Percentiles rank a stretch among this genome's conserved stretches.
Evolutionary conservation across 92 coral and sea anemone species (phyloP).

Genomic region (Parazoanthus atlanticus): DNA sequence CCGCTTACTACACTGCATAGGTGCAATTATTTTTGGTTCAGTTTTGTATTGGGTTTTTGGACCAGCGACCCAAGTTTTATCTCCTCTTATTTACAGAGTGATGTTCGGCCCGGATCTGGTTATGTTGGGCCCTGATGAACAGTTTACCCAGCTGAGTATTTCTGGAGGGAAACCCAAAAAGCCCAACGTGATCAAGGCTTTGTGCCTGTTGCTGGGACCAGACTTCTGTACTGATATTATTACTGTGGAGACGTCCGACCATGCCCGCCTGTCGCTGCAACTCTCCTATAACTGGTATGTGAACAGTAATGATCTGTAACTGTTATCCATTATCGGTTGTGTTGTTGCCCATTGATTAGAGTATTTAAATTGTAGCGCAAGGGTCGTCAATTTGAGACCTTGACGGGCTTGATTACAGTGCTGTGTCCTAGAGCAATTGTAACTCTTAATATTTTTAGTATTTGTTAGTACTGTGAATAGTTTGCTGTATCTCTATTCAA

Average conservation of each 20-base stretch:
- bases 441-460: too few relatives aligned
- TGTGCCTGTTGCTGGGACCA: constrained; percentile 94
- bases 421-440: too few relatives aligned
- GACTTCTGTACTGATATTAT: constrained; percentile 99
- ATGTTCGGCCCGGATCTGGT: constrained; percentile 99
- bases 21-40: too few relatives aligned
- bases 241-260: constrained; percentile 98
- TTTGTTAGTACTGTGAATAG: too few relatives aligned
- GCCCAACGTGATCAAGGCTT: constrained; percentile 97
- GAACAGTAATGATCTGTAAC: not conserved
- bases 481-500: too few relatives aligned
- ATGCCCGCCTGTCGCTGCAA: constrained; percentile 93
- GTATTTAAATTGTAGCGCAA: not conserved
- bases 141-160: constrained; percentile 95
- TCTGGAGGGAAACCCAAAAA: constrained; percentile 99
- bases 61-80: not conserved
- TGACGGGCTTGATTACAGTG: too few relatives aligned
- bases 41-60: not conserved
- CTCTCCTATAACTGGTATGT: constrained; percentile 96
- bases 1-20: too few relatives aligned
- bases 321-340: not conserved
- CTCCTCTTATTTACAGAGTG: constrained; percentile 58
- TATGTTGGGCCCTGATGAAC: constrained; percentile 98
- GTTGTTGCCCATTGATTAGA: not conserved
- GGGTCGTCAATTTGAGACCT: too few relatives aligned